Percentiles rank a stretch among this genome's conserved stretches.
These are phyloP conservation scores for Hirtodrosophila duncani DNA, from an alignment of 2,888 invertebrate species.

Conservation along the genomic window DNA sequence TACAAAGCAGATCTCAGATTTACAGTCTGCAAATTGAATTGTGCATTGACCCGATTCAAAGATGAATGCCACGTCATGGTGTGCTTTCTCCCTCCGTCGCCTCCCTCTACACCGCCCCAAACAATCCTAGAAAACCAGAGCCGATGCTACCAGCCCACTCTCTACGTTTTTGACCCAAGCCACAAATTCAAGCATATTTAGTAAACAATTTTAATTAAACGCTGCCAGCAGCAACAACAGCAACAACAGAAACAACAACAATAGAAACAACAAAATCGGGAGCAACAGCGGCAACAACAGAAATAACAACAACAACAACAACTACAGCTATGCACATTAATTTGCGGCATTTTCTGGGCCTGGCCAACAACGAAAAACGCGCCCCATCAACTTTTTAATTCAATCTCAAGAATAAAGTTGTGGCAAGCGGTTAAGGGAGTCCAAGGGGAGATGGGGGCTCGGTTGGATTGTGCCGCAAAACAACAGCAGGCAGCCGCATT, in stretches of 20 bases:
- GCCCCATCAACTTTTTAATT: conserved; percentile 66
- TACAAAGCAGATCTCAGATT: conserved; percentile 39
- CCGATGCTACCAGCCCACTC: too few relatives aligned
- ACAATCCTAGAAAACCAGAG: too few relatives aligned
- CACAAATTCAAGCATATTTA: conserved; percentile 64
- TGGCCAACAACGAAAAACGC: conserved; percentile 5
- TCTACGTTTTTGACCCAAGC: conserved; percentile 18
- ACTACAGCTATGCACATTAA: conserved; percentile 59
- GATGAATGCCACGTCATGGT: too few relatives aligned
- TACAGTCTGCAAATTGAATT: conserved; percentile 41
- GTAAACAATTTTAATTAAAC: conserved; percentile 68
- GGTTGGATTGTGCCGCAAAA: conserved; percentile 20
- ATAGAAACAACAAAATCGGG: too few relatives aligned
- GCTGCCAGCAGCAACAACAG: conserved; percentile 40
- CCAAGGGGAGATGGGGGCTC: too few relatives aligned
- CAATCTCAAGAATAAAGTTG: conserved; percentile 56
- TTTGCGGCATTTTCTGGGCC: conserved; percentile 60
- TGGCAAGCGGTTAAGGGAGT: conserved; percentile 14
- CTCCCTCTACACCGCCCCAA: too few relatives aligned
- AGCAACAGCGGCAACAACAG: too few relatives aligned
- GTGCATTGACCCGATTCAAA: conserved; percentile 64
- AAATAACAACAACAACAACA: conserved; percentile 6
- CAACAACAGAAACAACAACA: conserved; percentile 23
- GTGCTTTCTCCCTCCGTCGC: too few relatives aligned
- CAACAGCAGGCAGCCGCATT: conserved; percentile 15